These are phyloP conservation scores for Chromis chromis DNA, from an alignment of 2,797 vertebrate genomes.

Conservation along the genomic window DNA sequence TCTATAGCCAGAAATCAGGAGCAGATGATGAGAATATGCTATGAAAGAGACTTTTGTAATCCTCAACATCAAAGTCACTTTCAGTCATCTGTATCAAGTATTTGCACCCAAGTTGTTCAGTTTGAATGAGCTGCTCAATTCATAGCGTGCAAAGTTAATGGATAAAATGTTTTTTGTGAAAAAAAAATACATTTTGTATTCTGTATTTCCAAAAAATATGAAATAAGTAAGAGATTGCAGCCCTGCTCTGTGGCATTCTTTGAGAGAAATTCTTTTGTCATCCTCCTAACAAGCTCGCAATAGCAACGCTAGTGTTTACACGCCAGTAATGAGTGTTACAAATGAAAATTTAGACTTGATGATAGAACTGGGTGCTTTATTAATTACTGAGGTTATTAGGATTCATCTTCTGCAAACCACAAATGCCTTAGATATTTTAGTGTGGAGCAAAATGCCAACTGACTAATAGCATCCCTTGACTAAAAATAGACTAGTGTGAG, in stretches of 20 bases:
- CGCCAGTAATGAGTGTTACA: too few species aligned
- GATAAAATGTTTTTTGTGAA: too few species aligned
- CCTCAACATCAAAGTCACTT: slow-evolving; percentile 52
- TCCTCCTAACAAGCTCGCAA: background rate
- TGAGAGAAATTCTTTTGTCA: background rate
- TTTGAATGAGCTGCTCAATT: background rate
- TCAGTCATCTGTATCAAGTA: slow-evolving; percentile 33
- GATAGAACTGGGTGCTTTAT: too few species aligned
- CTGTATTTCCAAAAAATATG: background rate
- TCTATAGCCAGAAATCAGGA: slow-evolving; percentile 61
- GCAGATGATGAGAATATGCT: slow-evolving; percentile 59
- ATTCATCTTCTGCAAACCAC: too few species aligned
- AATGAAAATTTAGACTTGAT: too few species aligned
- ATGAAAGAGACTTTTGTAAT: slow-evolving; percentile 58
- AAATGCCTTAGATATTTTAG: too few species aligned
- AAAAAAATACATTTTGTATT: too few species aligned
- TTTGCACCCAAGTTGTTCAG: slow-evolving; percentile 5
- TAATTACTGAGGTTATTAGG: too few species aligned
- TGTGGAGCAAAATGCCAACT: too few species aligned
- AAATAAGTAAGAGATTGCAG: background rate
- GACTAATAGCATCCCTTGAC: background rate
- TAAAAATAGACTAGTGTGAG: background rate
- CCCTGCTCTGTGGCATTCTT: background rate
- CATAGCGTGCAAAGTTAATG: background rate
- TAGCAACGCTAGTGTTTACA: too few species aligned